Conservation (phyloP, 2,888 invertebrate species). For the Tryphoninae sp. region DNA sequence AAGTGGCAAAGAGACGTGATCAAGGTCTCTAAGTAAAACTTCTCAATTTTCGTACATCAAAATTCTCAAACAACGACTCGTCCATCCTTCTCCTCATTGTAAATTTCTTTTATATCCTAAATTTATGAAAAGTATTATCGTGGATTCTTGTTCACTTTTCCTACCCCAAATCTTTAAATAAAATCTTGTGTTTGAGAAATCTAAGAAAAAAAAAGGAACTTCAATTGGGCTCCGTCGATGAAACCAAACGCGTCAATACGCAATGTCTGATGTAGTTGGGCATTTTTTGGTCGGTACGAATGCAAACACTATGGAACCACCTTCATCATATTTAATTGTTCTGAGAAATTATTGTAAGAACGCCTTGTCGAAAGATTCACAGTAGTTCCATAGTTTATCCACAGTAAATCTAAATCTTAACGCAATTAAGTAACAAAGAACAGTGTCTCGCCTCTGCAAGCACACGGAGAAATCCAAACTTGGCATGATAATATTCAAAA, state of each 20-base stretch:
- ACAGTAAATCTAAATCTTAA: conserved; percentile 56
- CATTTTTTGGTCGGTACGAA: conserved; percentile 77
- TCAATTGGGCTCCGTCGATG: conserved; percentile 11
- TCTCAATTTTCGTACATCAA: conserved; percentile 61
- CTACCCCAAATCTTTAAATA: conserved; percentile 15
- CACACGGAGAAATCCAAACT: conserved; percentile 77
- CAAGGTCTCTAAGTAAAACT: conserved; percentile 74
- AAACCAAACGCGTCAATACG: conserved; percentile 37
- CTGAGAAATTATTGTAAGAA: conserved; percentile 14
- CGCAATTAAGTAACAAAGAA: conserved; percentile 65
- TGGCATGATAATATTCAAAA: conserved; percentile 64
- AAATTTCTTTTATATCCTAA: conserved; percentile 3
- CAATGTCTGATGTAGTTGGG: conserved; percentile 72
- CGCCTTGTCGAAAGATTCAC: conserved; percentile 4
- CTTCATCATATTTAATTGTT: not conserved
- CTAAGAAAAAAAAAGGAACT: conserved; percentile 10
- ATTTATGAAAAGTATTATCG: not conserved
- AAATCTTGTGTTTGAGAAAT: conserved; percentile 8
- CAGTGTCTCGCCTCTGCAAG: conserved; percentile 78
- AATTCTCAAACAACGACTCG: conserved; percentile 20
- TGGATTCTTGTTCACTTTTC: not conserved
- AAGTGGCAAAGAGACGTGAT: conserved; percentile 75
- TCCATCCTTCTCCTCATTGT: not conserved
- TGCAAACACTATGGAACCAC: conserved; percentile 73
- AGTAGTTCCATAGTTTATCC: conserved; percentile 64